A percentile compares a stretch with the other conserved stretches of the same genome.
Evolutionary conservation across 2,113 vertebrate species (phyloP).

Genomic region (Otocyon megalotis): DNA sequence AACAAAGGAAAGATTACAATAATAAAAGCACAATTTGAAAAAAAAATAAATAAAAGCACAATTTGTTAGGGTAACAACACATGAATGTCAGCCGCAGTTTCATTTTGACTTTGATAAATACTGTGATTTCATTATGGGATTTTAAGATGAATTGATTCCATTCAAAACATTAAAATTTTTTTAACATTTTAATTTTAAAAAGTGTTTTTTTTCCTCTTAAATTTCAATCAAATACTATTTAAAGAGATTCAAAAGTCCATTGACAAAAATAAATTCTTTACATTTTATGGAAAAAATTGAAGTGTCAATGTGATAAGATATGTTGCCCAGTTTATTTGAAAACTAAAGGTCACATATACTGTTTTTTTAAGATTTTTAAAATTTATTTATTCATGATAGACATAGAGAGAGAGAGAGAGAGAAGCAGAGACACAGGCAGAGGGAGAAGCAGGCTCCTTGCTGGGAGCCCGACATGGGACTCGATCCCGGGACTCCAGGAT

Average conservation of each 20-base stretch:
- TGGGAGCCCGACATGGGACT: too few relatives aligned
- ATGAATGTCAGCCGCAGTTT: neutral
- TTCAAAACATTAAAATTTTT: neutral
- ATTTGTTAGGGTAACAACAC: neutral
- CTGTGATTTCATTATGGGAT: neutral
- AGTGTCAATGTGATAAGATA: neutral
- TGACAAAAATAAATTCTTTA: neutral
- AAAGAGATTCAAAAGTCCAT: neutral
- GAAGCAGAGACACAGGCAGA: too few relatives aligned
- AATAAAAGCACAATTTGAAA: neutral
- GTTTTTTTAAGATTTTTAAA: neutral
- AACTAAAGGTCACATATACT: neutral
- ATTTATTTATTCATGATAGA: too few relatives aligned
- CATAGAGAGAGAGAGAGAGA: too few relatives aligned
- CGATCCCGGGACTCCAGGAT: too few relatives aligned
- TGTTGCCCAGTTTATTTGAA: conserved; percentile 16
- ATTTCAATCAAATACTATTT: neutral
- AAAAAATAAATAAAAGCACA: neutral
- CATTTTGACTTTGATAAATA: neutral
- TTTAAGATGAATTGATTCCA: neutral
- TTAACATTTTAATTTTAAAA: neutral
- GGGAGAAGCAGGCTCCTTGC: too few relatives aligned
- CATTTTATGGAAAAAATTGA: neutral
- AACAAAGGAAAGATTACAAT: neutral
- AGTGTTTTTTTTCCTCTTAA: neutral